Conservation (phyloP, 1,140 invertebrate genomes). For the Acromyrmex charruanus region DNA sequence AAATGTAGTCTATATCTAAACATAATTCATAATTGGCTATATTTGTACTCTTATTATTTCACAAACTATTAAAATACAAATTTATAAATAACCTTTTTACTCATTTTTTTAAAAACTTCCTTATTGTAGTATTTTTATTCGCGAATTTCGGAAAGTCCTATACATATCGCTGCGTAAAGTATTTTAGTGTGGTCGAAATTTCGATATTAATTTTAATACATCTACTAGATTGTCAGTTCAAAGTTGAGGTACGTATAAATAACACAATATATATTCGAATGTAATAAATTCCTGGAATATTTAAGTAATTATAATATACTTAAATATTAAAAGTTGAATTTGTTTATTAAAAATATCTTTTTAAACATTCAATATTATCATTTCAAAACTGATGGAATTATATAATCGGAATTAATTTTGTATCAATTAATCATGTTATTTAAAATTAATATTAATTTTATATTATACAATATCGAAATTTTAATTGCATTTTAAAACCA, state of each 20-base stretch:
- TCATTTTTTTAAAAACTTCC: too few species aligned
- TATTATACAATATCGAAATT: neutral
- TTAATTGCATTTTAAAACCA: neutral
- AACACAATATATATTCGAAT: neutral
- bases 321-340: neutral
- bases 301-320: neutral
- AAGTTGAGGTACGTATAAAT: neutral
- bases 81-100: too few species aligned
- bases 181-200: neutral
- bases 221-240: neutral
- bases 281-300: neutral
- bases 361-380: neutral
- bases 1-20: too few species aligned
- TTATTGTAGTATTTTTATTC: too few species aligned
- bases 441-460: constrained; percentile 1
- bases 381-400: neutral
- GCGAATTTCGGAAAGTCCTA: too few species aligned
- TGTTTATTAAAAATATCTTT: neutral
- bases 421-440: neutral
- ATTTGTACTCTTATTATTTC: too few species aligned
- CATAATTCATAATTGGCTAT: too few species aligned
- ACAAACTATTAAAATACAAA: too few species aligned
- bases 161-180: neutral
- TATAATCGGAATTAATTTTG: neutral
- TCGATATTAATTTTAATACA: neutral